A percentile compares a stretch with the other conserved stretches of the same genome.
Conservation (phyloP, 2,888 invertebrate species). For the Sisyra nigra region DNA sequence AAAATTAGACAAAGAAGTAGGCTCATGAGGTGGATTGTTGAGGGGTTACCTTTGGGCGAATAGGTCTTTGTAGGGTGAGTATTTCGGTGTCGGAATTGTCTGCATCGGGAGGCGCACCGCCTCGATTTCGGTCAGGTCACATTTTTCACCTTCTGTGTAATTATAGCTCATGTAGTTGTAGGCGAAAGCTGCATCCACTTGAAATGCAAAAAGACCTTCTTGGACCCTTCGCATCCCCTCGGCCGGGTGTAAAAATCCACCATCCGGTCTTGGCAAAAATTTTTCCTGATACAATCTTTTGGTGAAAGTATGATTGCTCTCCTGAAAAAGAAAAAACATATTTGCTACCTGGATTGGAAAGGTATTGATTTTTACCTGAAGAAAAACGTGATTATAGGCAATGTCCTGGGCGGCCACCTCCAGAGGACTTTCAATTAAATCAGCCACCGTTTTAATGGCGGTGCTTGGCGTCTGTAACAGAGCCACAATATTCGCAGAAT, state of each 20-base stretch:
- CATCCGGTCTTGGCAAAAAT: conserved; percentile 34
- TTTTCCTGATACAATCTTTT: conserved; percentile 35
- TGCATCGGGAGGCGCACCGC: conserved; percentile 39
- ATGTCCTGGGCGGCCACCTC: conserved; percentile 40
- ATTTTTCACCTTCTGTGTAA: conserved; percentile 43
- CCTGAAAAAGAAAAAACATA: conserved; percentile 20
- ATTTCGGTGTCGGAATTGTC: conserved; percentile 33
- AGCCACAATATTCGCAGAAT: conserved; percentile 46
- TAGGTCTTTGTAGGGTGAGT: conserved; percentile 40
- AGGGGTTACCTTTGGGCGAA: conserved; percentile 22
- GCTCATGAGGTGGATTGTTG: too few species aligned
- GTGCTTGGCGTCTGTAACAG: conserved; percentile 44
- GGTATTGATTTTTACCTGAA: conserved; percentile 24
- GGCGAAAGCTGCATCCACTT: conserved; percentile 39
- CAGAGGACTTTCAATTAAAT: conserved; percentile 38
- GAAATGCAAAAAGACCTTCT: conserved; percentile 38
- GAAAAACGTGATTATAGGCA: conserved; percentile 39
- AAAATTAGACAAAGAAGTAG: too few species aligned
- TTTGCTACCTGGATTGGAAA: neutral
- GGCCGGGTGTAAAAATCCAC: conserved; percentile 33
- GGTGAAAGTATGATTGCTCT: conserved; percentile 35
- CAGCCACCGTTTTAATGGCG: conserved; percentile 33
- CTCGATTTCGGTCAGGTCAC: conserved; percentile 38
- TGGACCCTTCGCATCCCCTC: conserved; percentile 40
- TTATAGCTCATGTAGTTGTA: conserved; percentile 44